Conservation (phyloP, 2,113 vertebrate genomes). For the Toxostoma redivivum region DNA sequence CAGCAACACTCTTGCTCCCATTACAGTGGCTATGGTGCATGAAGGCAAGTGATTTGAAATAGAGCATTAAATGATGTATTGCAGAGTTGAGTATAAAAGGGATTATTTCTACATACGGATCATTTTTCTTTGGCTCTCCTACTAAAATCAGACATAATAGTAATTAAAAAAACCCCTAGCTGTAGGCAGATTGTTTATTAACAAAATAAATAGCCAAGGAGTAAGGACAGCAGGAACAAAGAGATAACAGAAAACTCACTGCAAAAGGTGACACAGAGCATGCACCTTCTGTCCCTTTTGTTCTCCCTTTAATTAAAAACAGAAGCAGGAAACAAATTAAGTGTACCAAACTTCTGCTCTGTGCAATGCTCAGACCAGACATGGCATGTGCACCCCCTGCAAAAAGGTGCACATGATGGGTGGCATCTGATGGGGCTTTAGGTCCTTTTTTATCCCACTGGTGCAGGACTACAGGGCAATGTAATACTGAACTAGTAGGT, state of each 20-base stretch:
- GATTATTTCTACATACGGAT: background rate
- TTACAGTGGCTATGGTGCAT: background rate
- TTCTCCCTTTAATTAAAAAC: slow-evolving; percentile 29
- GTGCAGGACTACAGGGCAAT: background rate
- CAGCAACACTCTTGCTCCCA: background rate
- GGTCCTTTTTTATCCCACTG: background rate
- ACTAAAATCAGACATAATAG: background rate
- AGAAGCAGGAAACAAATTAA: background rate
- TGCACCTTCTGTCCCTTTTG: background rate
- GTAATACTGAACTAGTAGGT: background rate
- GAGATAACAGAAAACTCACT: slow-evolving; percentile 1
- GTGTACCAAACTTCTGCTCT: background rate
- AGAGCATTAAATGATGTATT: background rate
- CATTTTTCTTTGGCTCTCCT: background rate
- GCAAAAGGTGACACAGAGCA: background rate
- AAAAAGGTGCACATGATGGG: fast-evolving
- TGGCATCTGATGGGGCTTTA: background rate
- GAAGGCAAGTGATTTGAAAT: background rate
- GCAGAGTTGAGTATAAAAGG: background rate
- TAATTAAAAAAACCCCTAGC: background rate
- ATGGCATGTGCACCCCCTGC: background rate
- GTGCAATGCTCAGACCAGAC: background rate
- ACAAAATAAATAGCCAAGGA: slow-evolving; percentile 17
- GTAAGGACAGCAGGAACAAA: background rate
- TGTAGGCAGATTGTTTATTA: background rate